Base-by-base conservation (phyloP, 2,797 vertebrate genomes). In the Zenarchopterus dispar region DNA sequence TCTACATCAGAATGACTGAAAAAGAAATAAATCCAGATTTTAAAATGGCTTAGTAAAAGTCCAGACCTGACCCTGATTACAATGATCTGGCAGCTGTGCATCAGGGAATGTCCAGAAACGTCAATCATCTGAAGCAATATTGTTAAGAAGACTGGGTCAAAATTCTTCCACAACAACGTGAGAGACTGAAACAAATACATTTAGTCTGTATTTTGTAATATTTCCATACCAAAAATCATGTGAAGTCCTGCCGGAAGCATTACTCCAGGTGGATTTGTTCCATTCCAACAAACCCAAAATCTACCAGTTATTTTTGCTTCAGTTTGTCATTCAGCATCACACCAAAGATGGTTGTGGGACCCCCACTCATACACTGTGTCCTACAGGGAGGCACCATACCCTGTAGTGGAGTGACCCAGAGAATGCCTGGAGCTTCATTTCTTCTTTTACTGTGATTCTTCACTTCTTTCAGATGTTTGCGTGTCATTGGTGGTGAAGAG, bases 341-440 rank as follows among this genome's bases (percentile, higher is more conserved):
- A 72, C 67, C 64, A 74, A 70, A 75, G 64, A 82, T 69, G 66
- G 48, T 26, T 51, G 24, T 28, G 60, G 84, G 62, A 79, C 60
- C 54, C 48, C 46, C 71, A 68, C 56, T 60, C 61, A 73, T 77
- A 77, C 67, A 51, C 70, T 58, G 62, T 54, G 70, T 76, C 80
- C 81, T 56, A 49, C 36, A 83, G 85, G 67, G 68, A 73, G 73
- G 59, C 75, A 76, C 78, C 82, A 85, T 76, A 82, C 85, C 70
- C 76, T 78, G 51, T 16, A 61, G 84, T 66, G 71, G 68, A 73
- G 77, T 89, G 77, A 91, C 81, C 78, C 77, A 70, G 52, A 78
- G 19, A 78, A 67, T 0, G 55, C 86, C 82, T 8, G 21, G 51
- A 67, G 81, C 80, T 62, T 62, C 70, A 69, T 75, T 82, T 86